Conservation (phyloP, 2,113 vertebrate genomes). For the Mystacornis crossleyi region DNA sequence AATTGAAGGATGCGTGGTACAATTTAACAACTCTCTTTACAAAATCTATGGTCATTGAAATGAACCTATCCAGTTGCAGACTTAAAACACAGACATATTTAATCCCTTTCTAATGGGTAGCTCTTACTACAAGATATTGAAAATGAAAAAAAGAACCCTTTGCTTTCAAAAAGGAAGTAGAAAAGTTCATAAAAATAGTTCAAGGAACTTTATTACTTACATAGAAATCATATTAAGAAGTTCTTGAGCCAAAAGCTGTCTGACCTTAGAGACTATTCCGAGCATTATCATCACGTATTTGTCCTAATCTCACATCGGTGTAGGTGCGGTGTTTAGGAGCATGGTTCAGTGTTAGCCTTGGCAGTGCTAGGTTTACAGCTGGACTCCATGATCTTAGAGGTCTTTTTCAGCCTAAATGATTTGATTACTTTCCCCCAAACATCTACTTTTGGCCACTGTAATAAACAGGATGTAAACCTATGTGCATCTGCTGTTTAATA, state of each 20-base stretch:
- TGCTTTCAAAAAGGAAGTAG: not conserved
- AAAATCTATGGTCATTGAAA: not conserved
- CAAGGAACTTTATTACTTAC: not conserved
- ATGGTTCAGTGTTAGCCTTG: not conserved
- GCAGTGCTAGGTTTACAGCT: not conserved
- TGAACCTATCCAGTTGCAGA: not conserved
- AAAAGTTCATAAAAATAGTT: not conserved
- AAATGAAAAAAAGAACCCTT: not conserved
- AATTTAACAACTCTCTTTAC: not conserved
- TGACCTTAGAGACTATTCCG: not conserved
- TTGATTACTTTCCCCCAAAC: accelerated
- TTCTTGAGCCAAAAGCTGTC: not conserved
- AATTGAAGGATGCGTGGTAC: not conserved
- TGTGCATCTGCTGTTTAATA: not conserved
- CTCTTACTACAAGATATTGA: not conserved
- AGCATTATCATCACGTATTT: not conserved
- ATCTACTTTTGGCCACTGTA: not conserved
- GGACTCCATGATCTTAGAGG: not conserved
- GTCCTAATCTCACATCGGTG: not conserved
- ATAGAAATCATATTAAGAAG: not conserved
- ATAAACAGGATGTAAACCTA: not conserved
- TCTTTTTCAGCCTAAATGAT: not conserved
- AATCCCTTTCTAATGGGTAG: not conserved
- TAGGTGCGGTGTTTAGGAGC: not conserved
- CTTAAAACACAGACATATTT: not conserved